Conservation (phyloP, 2,113 vertebrate species). For the Pseudolaguvia tuberculata region DNA sequence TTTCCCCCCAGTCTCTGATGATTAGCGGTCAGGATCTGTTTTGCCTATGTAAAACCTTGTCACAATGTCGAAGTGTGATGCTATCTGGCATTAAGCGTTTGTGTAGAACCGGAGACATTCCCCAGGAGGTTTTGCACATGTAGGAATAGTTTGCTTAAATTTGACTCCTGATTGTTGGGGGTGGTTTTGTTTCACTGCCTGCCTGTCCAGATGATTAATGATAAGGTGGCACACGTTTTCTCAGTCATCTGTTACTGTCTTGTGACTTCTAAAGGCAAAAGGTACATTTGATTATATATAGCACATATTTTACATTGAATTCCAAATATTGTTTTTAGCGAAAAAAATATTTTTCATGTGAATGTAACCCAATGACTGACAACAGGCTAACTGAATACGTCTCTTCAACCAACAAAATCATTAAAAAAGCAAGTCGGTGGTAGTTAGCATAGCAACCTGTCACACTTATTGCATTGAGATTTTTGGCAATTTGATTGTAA, state of each 20-base stretch:
- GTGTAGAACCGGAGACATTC: constrained; percentile 49
- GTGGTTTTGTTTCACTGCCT: constrained; percentile 23
- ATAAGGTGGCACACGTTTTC: constrained; percentile 38
- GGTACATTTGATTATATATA: background rate
- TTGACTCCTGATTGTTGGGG: constrained; percentile 20
- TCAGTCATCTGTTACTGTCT: constrained; percentile 43
- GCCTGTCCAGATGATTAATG: constrained; percentile 46
- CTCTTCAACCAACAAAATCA: constrained; percentile 36
- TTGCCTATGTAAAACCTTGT: constrained; percentile 50
- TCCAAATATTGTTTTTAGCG: constrained; percentile 1
- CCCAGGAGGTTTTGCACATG: constrained; percentile 52
- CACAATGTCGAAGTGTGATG: constrained; percentile 43
- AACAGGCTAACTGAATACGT: constrained; percentile 12
- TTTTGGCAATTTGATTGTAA: constrained; percentile 61
- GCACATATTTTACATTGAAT: background rate
- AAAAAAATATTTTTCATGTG: background rate
- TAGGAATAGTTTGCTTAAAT: constrained; percentile 45
- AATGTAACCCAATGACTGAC: background rate
- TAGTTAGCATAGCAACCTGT: constrained; percentile 48
- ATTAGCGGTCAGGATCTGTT: constrained; percentile 47
- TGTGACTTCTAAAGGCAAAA: constrained; percentile 40
- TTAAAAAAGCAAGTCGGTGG: constrained; percentile 44
- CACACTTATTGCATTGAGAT: constrained; percentile 48
- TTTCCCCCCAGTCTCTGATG: constrained; percentile 38
- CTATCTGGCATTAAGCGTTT: constrained; percentile 48